These are phyloP conservation scores for Phalangium opilio DNA, from an alignment of 2,888 invertebrate species.

Conservation along the genomic window DNA sequence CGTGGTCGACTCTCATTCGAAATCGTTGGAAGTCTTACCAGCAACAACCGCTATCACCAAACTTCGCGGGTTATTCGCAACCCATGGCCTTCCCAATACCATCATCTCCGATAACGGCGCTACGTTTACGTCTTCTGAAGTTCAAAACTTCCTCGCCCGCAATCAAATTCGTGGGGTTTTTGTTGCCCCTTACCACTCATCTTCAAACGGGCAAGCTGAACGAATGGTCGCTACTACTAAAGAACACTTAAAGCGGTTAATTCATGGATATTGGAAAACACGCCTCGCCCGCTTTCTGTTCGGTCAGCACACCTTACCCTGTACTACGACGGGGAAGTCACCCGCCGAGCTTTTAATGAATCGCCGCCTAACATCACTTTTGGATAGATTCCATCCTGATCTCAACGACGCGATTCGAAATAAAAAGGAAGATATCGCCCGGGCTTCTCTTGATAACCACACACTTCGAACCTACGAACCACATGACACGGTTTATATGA, in stretches of 20 bases:
- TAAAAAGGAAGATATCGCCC: not conserved
- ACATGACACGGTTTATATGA: too few relatives aligned
- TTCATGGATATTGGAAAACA: not conserved
- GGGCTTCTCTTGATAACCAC: too few relatives aligned
- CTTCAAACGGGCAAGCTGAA: slow-evolving; percentile 11
- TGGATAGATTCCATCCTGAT: slow-evolving; percentile 6
- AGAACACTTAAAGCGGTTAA: slow-evolving; percentile 2
- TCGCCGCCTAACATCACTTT: not conserved
- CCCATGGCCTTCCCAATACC: slow-evolving; percentile 21
- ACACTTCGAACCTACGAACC: too few relatives aligned
- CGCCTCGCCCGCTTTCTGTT: not conserved
- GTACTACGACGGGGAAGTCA: too few relatives aligned
- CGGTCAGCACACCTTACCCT: too few relatives aligned
- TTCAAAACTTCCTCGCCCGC: slow-evolving; percentile 16
- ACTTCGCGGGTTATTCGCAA: slow-evolving; percentile 17
- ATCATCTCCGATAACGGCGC: slow-evolving; percentile 23
- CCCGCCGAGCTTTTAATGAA: slow-evolving; percentile 2
- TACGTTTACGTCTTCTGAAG: slow-evolving; percentile 22
- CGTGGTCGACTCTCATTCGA: slow-evolving; percentile 21
- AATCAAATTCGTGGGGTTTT: slow-evolving; percentile 4
- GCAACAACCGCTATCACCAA: slow-evolving; percentile 14
- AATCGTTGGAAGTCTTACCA: slow-evolving; percentile 22
- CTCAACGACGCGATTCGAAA: not conserved
- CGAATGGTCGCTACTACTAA: slow-evolving; percentile 4
- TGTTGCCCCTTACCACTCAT: slow-evolving; percentile 2